Evolutionary conservation across 2,888 invertebrate genomes (phyloP).

Genomic region (Pyrgus malvae): DNA sequence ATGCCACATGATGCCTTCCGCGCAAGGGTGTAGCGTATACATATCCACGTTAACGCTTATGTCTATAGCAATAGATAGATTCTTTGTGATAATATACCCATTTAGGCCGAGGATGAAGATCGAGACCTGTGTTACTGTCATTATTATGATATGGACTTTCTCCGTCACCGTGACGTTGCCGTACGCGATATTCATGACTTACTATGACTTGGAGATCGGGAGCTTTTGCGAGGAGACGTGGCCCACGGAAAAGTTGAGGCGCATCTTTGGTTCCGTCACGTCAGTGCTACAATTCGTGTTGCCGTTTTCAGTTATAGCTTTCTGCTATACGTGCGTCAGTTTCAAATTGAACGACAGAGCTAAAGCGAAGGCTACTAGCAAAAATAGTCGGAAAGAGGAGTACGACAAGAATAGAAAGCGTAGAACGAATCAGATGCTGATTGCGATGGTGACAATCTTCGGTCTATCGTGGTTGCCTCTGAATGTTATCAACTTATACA

Average conservation of each 20-base stretch:
- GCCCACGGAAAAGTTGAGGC: slow-evolving; percentile 91
- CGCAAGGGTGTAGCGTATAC: slow-evolving; percentile 97
- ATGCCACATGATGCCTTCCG: slow-evolving; percentile 96
- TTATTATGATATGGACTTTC: slow-evolving; percentile 94
- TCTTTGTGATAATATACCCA: slow-evolving; percentile 98
- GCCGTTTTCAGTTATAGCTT: slow-evolving; percentile 96
- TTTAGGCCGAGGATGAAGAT: slow-evolving; percentile 96
- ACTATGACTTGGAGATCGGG: slow-evolving; percentile 73
- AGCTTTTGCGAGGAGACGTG: slow-evolving; percentile 93
- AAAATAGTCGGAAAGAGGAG: slow-evolving; percentile 93
- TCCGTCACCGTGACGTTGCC: slow-evolving; percentile 94
- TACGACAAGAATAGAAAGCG: slow-evolving; percentile 94
- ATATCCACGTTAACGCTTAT: slow-evolving; percentile 98
- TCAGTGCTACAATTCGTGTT: slow-evolving; percentile 95
- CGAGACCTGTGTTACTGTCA: slow-evolving; percentile 91
- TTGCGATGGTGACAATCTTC: slow-evolving; percentile 98
- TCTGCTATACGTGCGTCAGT: slow-evolving; percentile 96
- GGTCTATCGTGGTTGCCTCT: slow-evolving; percentile 97
- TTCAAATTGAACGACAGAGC: slow-evolving; percentile 92
- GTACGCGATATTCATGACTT: slow-evolving; percentile 92
- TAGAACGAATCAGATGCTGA: slow-evolving; percentile 97
- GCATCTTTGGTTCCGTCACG: slow-evolving; percentile 92
- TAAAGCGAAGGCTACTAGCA: slow-evolving; percentile 91
- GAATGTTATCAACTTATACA: slow-evolving; percentile 93
- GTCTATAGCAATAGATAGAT: slow-evolving; percentile 98